These are phyloP conservation scores for Chaetorhynchus papuensis DNA, from an alignment of 2,113 vertebrate species.

Conservation along the genomic window DNA sequence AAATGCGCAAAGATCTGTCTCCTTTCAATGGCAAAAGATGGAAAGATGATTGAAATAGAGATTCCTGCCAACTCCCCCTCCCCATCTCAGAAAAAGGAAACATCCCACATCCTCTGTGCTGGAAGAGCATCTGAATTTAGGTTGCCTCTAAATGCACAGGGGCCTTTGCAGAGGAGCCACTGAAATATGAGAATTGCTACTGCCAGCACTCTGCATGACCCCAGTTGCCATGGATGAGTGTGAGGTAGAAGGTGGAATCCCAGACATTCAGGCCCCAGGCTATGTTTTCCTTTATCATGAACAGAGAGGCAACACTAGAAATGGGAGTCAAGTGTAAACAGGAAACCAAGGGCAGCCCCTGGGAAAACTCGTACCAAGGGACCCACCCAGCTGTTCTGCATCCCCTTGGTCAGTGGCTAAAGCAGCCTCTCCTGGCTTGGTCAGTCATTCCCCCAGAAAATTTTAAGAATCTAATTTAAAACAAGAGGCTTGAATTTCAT, in stretches of 20 bases:
- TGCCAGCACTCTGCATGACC: background rate
- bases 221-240: background rate
- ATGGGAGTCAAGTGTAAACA: background rate
- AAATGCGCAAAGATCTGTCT: background rate
- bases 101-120: rapidly evolving
- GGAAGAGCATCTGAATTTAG: background rate
- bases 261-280: background rate
- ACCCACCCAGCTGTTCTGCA: background rate
- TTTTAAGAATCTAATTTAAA: background rate
- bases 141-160: rapidly evolving
- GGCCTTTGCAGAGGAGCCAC: background rate
- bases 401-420: rapidly evolving
- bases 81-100: background rate
- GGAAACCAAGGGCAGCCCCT: background rate
- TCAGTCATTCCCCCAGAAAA: background rate
- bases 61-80: background rate
- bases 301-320: background rate
- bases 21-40: background rate
- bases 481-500: background rate
- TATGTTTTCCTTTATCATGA: background rate
- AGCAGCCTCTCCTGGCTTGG: background rate
- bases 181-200: background rate
- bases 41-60: background rate
- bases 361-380: background rate
- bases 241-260: background rate